A percentile compares a stretch with the other conserved stretches of the same genome.
These are phyloP conservation scores for Neodiprion lecontei DNA, from an alignment of 1,140 invertebrate genomes.

Conservation along the genomic window DNA sequence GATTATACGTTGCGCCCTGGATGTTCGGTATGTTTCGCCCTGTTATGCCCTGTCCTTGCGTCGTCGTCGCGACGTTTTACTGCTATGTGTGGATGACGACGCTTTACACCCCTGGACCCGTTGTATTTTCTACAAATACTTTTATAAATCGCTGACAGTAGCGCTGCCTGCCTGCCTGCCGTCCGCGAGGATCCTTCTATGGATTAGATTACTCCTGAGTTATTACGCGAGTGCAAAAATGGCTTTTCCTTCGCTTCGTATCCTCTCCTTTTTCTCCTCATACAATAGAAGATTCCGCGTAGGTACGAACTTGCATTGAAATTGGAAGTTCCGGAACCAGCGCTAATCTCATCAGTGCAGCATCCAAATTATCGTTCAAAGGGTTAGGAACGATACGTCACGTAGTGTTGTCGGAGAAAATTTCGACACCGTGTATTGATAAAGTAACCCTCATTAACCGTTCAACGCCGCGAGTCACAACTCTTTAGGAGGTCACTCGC, in stretches of 20 bases:
- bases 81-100: not conserved
- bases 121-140: conserved; percentile 1
- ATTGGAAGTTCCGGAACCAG: not conserved
- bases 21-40: not conserved
- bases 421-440: no score
- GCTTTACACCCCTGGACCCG: not conserved
- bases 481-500: no score
- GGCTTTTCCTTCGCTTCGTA: not conserved
- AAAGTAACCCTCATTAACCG: no score
- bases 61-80: not conserved
- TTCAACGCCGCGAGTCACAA: no score
- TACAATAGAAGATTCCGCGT: not conserved
- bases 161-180: not conserved
- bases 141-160: not conserved
- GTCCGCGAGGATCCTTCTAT: not conserved
- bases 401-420: no score
- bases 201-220: conserved; percentile 2
- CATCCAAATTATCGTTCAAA: not conserved
- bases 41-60: not conserved
- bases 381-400: no score
- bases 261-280: not conserved
- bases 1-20: conserved; percentile 39
- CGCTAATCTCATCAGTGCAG: not conserved
- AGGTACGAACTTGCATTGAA: no score
- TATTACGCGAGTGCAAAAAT: not conserved